Conservation (phyloP, 1,140 invertebrate genomes). For the Stratiolaelaps scimitus region DNA sequence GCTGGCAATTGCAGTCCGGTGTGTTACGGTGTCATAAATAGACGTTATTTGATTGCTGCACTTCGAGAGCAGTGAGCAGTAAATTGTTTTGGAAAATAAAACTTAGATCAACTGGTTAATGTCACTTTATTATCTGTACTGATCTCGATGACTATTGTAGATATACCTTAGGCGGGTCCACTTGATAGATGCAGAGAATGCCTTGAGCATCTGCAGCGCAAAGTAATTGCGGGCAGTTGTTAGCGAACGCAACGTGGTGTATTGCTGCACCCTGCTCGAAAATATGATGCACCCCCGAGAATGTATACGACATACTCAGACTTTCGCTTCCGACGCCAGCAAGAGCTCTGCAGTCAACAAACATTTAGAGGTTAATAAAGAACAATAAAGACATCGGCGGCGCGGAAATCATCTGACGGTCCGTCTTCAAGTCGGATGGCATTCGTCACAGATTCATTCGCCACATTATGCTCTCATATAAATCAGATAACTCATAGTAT, state of each 20-base stretch:
- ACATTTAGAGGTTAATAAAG: too few relatives aligned
- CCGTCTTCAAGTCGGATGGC: too few relatives aligned
- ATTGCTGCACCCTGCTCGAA: constrained; percentile 42
- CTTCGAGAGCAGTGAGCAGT: background rate
- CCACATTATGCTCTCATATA: too few relatives aligned
- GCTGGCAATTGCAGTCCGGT: too few relatives aligned
- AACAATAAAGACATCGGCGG: too few relatives aligned
- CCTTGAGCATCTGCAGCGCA: background rate
- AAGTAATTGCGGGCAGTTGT: constrained; percentile 10
- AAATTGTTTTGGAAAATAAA: background rate
- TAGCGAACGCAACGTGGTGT: constrained; percentile 6
- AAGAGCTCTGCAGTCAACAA: background rate
- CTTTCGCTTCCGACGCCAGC: constrained; percentile 37
- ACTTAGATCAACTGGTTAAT: background rate
- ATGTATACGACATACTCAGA: constrained; percentile 41
- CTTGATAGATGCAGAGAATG: constrained; percentile 19
- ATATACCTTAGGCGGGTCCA: constrained; percentile 17
- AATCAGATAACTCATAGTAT: too few relatives aligned
- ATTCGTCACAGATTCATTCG: too few relatives aligned
- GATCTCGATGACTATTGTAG: background rate
- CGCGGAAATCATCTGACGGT: too few relatives aligned
- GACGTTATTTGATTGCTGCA: too few relatives aligned
- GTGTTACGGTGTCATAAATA: too few relatives aligned
- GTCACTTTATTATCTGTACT: too few relatives aligned
- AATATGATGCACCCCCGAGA: constrained; percentile 47